Evolutionary conservation across 53 echinoderm and acorn worm genomes (phyloP), one percentile per base, ranked within the genome.

Genomic region (Henricia sp.): DNA sequence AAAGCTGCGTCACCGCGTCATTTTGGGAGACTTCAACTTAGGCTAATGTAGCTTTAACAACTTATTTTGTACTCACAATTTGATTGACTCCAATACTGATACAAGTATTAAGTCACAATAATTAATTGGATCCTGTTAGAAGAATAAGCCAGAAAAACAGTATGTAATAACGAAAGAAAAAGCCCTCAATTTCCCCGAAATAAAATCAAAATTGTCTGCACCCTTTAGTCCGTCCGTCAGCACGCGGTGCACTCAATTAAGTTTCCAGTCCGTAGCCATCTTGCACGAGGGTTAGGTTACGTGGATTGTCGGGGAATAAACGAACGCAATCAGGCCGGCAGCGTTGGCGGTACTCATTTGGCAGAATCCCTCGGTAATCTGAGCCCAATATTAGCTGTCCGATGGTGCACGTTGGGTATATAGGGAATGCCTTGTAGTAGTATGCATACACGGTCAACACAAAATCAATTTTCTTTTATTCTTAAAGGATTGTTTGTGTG

Each of bases 381-480:
- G 70, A 70, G 70, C 10, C 11, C 43, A n/a, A n/a, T 38, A 25
- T 42, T 67, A 67, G 65, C 36, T 17, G n/a, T n/a, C 37, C 17
- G 37, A 37, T 36, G 37, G 40, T 67, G 13, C 67, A 67, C 67
- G 38, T 38, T 20, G 40, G 40, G 67, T 66, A n/a, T 3, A 20
- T 37, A 35, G 36, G 36, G 36, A 13, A 26, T 26, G n/a, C n/a
- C n/a, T n/a, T n/a, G 4, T 21, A 19, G 4, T 23, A 37, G 38
- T 21, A 20, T 68, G 23, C 11, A 68, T 20, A 4, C 20, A 25
- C 34, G 20, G 14, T 43, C 46, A 16, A 6, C 1, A 27, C 29
- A 0, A 28, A 70, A 70, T 70, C 70, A 46, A 70, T 70, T 70
- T 43, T 70, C 70, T 70, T 3, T 43, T 70, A 43, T 42, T 46